Conservation (phyloP, 2,888 invertebrate genomes). For the Cistogaster globosa region DNA sequence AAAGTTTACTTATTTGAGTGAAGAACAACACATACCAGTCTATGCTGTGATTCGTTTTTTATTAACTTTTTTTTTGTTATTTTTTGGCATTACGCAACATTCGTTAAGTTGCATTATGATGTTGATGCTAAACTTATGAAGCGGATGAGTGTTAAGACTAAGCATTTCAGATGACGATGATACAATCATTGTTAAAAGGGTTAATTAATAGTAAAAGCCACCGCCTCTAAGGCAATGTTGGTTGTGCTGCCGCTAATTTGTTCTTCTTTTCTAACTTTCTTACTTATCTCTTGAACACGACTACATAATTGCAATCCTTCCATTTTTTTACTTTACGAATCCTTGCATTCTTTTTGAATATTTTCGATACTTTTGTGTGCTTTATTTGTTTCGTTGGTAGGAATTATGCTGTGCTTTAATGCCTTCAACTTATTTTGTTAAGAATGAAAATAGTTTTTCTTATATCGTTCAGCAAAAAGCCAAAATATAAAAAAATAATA, state of each 20-base stretch:
- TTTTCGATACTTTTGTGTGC: slow-evolving; percentile 4
- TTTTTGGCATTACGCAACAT: slow-evolving; percentile 64
- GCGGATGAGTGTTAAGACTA: background rate
- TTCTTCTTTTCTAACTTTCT: slow-evolving; percentile 42
- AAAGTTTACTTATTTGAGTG: slow-evolving; percentile 38
- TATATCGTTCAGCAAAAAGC: slow-evolving; percentile 15
- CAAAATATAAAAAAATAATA: slow-evolving; percentile 53
- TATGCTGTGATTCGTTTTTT: slow-evolving; percentile 46
- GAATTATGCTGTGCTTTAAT: slow-evolving; percentile 40
- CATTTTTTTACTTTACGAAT: background rate
- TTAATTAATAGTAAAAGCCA: slow-evolving; percentile 78
- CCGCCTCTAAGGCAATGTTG: slow-evolving; percentile 61
- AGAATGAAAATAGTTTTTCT: background rate
- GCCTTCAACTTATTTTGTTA: background rate
- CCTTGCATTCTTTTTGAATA: slow-evolving; percentile 25
- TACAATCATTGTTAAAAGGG: slow-evolving; percentile 74
- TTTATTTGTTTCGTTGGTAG: background rate
- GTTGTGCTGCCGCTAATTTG: slow-evolving; percentile 68
- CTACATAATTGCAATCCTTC: slow-evolving; percentile 2
- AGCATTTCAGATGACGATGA: slow-evolving; percentile 12
- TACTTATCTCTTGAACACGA: background rate
- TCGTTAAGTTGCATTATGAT: too few relatives aligned
- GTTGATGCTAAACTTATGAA: slow-evolving; percentile 30
- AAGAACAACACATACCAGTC: slow-evolving; percentile 18
- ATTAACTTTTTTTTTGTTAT: background rate